These are phyloP conservation scores for Macropodus opercularis DNA, from an alignment of 2,797 vertebrate genomes.

Conservation along the genomic window DNA sequence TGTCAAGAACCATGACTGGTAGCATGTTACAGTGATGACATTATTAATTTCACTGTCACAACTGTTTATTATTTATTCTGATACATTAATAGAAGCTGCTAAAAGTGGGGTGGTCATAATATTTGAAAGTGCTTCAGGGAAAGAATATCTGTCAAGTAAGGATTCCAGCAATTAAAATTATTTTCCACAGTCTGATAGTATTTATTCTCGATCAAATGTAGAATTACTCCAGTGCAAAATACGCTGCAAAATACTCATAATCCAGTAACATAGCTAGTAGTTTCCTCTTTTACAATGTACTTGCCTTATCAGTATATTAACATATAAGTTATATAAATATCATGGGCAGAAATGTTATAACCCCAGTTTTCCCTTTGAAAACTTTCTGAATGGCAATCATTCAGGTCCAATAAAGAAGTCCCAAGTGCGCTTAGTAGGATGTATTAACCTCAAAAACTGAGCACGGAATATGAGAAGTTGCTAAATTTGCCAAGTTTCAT, in stretches of 20 bases:
- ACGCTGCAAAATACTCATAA: neutral
- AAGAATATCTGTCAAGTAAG: constrained; percentile 1
- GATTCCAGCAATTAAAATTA: constrained; percentile 1
- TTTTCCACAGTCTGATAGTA: constrained; percentile 9
- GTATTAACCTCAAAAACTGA: constrained; percentile 57
- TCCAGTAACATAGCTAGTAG: neutral
- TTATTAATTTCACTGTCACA: constrained; percentile 50
- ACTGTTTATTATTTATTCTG: constrained; percentile 32
- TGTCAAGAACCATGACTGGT: constrained; percentile 24
- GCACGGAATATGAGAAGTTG: constrained; percentile 55
- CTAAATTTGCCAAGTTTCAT: constrained; percentile 75
- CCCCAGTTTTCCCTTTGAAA: constrained; percentile 16
- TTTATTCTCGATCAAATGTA: constrained; percentile 13
- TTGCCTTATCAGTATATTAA: neutral
- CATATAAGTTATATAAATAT: constrained; percentile 1
- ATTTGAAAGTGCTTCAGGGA: constrained; percentile 13
- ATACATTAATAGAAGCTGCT: constrained; percentile 57
- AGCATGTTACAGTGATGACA: constrained; percentile 17
- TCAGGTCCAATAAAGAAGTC: constrained; percentile 47
- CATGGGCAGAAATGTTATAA: neutral
- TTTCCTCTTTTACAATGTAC: neutral
- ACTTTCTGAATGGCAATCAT: constrained; percentile 45
- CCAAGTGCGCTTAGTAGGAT: constrained; percentile 34
- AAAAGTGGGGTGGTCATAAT: constrained; percentile 52
- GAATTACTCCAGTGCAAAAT: neutral